A percentile compares a stretch with the other conserved stretches of the same genome.
phyloP scores from a whole-genome alignment of 1,140 invertebrate genomes.

The Penaeus vannamei region DNA sequence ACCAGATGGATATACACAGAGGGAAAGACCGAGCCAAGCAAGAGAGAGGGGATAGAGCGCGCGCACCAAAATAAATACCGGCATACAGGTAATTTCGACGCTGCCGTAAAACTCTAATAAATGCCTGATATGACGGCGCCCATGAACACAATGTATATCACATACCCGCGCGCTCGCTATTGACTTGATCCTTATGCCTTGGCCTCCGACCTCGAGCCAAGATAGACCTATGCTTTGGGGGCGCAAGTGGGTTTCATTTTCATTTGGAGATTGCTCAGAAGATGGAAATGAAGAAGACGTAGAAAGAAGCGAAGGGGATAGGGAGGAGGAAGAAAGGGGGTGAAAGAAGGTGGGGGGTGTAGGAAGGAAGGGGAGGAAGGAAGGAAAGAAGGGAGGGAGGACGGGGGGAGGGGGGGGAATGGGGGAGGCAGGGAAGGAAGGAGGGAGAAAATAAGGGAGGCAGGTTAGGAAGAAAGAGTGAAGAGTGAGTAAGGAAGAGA shows the following conservation, averaged over 20 bases:
- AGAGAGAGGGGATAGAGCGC: neutral
- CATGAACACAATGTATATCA: constrained; percentile 26
- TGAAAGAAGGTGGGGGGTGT: neutral
- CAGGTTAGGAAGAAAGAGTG: neutral
- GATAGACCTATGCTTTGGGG: too few relatives aligned
- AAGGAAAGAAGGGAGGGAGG: neutral
- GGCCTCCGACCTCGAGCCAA: too few relatives aligned
- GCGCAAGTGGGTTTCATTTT: too few relatives aligned
- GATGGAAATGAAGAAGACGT: too few relatives aligned
- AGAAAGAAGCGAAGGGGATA: too few relatives aligned
- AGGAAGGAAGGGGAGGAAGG: neutral
- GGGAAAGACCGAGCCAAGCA: neutral
- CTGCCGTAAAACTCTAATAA: too few relatives aligned
- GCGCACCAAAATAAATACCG: too few relatives aligned
- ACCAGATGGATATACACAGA: neutral
- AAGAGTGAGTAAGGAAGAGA: neutral
- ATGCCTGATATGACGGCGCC: constrained; percentile 29
- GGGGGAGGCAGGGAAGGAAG: neutral
- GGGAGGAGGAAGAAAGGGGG: neutral
- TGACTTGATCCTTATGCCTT: neutral
- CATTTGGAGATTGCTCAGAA: too few relatives aligned
- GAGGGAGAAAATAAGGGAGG: neutral
- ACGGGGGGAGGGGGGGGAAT: neutral
- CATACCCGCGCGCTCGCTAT: neutral
- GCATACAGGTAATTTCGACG: too few relatives aligned